Conservation (phyloP, 2,113 vertebrate species). For the Cynocephalus volans region DNA sequence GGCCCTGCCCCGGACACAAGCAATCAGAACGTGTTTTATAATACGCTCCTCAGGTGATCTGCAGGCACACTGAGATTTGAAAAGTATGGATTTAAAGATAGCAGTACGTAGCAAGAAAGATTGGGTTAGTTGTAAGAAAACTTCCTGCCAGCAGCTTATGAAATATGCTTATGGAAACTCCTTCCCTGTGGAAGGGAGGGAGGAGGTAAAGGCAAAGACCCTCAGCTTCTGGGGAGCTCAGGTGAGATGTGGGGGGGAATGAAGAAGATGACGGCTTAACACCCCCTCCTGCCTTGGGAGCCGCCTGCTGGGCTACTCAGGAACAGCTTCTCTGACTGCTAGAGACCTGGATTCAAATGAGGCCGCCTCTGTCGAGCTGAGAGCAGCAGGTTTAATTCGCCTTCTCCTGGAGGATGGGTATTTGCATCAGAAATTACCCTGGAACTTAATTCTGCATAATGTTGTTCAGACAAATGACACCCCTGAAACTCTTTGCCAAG, state of each 20-base stretch:
- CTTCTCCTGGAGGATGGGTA: constrained; percentile 77
- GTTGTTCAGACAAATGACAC: constrained; percentile 83
- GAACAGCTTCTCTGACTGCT: background rate
- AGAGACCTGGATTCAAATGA: background rate
- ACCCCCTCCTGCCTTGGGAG: background rate
- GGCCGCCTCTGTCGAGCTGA: background rate
- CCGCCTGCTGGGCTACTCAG: background rate
- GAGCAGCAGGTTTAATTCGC: constrained; percentile 68
- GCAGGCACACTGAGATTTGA: background rate
- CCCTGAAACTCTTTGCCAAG: constrained; percentile 85
- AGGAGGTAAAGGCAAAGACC: background rate
- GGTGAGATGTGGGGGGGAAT: background rate
- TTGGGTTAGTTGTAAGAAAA: background rate
- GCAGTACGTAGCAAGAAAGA: background rate
- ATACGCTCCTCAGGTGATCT: background rate
- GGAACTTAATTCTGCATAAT: constrained; percentile 85
- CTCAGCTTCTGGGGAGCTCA: background rate
- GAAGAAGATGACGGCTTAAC: background rate
- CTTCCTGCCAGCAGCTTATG: background rate
- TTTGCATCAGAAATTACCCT: constrained; percentile 85
- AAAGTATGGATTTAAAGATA: background rate
- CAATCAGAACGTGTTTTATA: background rate
- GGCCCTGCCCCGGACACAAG: background rate
- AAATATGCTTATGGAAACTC: background rate
- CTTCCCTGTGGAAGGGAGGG: background rate